Percentiles rank a stretch among this genome's conserved stretches.
These are phyloP conservation scores for Tetranychus urticae DNA, from an alignment of 1,140 invertebrate species.

Conservation along the genomic window DNA sequence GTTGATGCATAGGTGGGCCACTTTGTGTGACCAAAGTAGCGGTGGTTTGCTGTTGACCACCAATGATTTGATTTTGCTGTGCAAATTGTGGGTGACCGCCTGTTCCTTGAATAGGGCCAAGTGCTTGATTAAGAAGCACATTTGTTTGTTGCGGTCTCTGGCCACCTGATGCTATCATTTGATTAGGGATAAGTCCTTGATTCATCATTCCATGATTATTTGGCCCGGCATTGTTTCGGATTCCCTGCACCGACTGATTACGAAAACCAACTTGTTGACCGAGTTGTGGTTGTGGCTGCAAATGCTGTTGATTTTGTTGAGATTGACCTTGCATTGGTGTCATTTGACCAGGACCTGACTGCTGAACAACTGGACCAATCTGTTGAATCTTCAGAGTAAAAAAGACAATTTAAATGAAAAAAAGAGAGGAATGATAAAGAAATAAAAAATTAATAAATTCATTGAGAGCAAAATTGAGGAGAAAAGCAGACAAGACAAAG, in stretches of 20 bases:
- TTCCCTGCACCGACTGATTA: background rate
- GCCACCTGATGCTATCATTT: background rate
- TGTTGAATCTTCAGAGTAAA: background rate
- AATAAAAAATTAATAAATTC: background rate
- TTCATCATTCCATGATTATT: background rate
- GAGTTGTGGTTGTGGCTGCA: no score
- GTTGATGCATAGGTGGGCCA: no score
- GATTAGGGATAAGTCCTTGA: background rate
- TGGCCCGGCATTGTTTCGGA: background rate
- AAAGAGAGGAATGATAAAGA: background rate
- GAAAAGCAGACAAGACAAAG: no score
- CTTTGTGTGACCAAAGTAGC: background rate
- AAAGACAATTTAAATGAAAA: background rate
- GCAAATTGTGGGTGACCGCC: background rate
- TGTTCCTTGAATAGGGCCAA: background rate
- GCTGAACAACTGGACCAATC: background rate
- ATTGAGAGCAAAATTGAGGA: no score
- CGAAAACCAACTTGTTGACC: background rate
- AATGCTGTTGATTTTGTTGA: no score
- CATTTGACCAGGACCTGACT: background rate
- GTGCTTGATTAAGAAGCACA: constrained; percentile 6
- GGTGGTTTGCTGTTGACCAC: background rate
- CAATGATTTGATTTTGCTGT: background rate
- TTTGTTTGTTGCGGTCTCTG: constrained; percentile 4
- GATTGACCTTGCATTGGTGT: no score